A percentile compares a stretch with the other conserved stretches of the same genome.
Conservation (phyloP, 1,140 invertebrate species). For the Diorhabda elongata region DNA sequence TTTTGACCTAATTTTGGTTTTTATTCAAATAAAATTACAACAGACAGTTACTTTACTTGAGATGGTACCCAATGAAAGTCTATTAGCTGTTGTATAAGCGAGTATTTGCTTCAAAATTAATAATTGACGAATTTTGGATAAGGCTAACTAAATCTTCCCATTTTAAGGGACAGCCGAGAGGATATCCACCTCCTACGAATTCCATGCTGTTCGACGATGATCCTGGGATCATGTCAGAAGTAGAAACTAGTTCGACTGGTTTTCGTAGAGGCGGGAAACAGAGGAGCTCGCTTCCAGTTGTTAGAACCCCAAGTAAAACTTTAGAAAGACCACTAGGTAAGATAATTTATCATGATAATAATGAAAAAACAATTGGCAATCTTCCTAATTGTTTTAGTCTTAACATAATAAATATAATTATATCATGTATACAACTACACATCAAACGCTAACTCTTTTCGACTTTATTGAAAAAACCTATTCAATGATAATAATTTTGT, state of each 20-base stretch:
- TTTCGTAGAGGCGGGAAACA: conserved; percentile 86
- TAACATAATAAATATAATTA: too few species aligned
- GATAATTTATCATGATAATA: conserved; percentile 20
- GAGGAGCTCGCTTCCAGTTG: conserved; percentile 86
- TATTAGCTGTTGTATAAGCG: too few species aligned
- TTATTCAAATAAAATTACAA: too few species aligned
- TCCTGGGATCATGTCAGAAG: conserved; percentile 95
- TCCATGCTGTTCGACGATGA: conserved; percentile 86
- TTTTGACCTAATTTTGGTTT: too few species aligned
- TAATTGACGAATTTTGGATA: too few species aligned
- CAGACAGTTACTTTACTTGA: too few species aligned
- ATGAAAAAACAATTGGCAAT: too few species aligned
- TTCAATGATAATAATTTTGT: neutral
- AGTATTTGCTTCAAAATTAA: too few species aligned
- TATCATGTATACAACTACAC: too few species aligned
- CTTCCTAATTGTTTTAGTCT: too few species aligned
- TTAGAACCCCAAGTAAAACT: conserved; percentile 90
- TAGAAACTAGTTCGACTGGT: conserved; percentile 88
- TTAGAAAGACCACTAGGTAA: conserved; percentile 84
- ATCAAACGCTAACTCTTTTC: neutral
- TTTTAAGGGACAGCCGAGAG: conserved; percentile 61
- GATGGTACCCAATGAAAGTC: too few species aligned
- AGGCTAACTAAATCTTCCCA: neutral
- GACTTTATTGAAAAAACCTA: neutral
- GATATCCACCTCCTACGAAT: conserved; percentile 68